Conservation (phyloP, 2,888 invertebrate species). For the Platycheirus albimanus region DNA sequence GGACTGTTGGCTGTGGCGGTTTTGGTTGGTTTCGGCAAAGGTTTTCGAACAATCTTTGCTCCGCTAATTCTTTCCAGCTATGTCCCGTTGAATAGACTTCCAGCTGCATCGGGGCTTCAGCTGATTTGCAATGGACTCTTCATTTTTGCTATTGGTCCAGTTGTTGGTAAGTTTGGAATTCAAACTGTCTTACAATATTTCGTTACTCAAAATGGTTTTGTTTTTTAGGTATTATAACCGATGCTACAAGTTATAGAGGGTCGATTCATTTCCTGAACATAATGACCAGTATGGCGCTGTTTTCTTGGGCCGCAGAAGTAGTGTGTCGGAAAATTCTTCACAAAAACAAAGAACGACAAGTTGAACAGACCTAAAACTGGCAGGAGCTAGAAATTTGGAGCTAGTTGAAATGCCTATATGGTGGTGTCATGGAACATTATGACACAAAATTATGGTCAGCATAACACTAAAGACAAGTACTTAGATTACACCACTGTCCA, state of each 20-base stretch:
- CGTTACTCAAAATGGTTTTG: not conserved
- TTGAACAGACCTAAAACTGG: conserved; percentile 38
- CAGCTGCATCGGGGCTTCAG: conserved; percentile 89
- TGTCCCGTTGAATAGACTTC: conserved; percentile 87
- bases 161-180: conserved; percentile 84
- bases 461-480: no score
- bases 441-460: no score
- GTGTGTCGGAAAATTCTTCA: conserved; percentile 72
- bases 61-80: conserved; percentile 88
- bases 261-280: conserved; percentile 79
- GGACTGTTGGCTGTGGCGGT: conserved; percentile 85
- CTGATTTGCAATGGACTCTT: conserved; percentile 87
- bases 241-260: conserved; percentile 77
- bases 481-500: no score
- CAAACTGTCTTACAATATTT: not conserved
- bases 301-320: conserved; percentile 78
- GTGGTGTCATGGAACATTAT: no score
- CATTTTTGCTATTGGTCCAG: conserved; percentile 85
- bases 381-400: not conserved
- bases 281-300: conserved; percentile 77
- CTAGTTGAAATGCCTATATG: no score
- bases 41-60: conserved; percentile 89
- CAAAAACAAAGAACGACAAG: conserved; percentile 45
- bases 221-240: conserved; percentile 77
- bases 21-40: conserved; percentile 88